These are phyloP conservation scores for Apodemia duryi DNA, from an alignment of 2,888 invertebrate species.

Conservation along the genomic window DNA sequence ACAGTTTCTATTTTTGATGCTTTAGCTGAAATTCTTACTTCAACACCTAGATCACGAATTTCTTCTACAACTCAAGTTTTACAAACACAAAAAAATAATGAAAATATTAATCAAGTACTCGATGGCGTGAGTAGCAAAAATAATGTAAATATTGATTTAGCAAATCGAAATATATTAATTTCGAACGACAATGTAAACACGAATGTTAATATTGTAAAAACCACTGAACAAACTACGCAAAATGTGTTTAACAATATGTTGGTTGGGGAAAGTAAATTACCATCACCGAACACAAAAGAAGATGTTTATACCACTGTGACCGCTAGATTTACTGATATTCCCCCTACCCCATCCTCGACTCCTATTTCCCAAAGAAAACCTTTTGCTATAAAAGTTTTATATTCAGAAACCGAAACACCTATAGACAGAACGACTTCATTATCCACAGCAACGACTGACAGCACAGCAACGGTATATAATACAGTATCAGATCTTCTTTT, in stretches of 20 bases:
- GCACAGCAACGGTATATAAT: conserved; percentile 71
- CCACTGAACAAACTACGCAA: conserved; percentile 62
- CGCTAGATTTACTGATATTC: conserved; percentile 36
- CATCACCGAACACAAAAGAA: conserved; percentile 56
- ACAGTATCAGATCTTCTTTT: conserved; percentile 72
- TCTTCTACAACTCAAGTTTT: conserved; percentile 62
- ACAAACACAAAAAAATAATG: conserved; percentile 55
- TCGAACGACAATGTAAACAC: conserved; percentile 59
- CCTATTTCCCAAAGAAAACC: conserved; percentile 69
- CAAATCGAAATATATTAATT: conserved; percentile 52
- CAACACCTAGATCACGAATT: conserved; percentile 66
- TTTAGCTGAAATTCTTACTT: conserved; percentile 78
- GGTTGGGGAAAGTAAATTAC: conserved; percentile 63
- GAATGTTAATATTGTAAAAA: conserved; percentile 73
- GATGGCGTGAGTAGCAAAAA: conserved; percentile 75
- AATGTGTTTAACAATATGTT: conserved; percentile 71
- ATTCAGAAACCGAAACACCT: conserved; percentile 64
- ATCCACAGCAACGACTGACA: conserved; percentile 61
- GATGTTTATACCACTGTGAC: conserved; percentile 49
- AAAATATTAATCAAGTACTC: conserved; percentile 61
- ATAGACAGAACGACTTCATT: conserved; percentile 65
- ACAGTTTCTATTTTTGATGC: conserved; percentile 81
- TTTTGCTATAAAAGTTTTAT: conserved; percentile 71
- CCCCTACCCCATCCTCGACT: conserved; percentile 50
- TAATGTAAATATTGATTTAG: conserved; percentile 70